These are phyloP conservation scores for Trisateles emortualis DNA, from an alignment of 2,888 invertebrate species.

Conservation along the genomic window DNA sequence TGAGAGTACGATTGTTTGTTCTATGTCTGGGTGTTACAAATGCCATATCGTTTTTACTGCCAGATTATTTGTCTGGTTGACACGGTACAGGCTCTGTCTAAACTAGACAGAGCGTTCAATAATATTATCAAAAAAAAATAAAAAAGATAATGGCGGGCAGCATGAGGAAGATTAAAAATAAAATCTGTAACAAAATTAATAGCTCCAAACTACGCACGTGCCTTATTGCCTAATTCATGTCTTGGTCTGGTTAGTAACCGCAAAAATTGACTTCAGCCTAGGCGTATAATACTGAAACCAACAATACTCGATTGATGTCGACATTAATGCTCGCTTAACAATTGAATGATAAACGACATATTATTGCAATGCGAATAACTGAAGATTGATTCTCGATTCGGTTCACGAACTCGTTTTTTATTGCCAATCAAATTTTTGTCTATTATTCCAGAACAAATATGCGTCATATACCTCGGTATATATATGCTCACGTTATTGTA, in stretches of 20 bases:
- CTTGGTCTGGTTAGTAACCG: constrained; percentile 47
- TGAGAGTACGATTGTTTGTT: too few relatives aligned
- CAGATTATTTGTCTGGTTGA: too few relatives aligned
- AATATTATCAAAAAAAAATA: too few relatives aligned
- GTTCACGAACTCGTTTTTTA: constrained; percentile 64
- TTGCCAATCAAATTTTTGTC: constrained; percentile 56
- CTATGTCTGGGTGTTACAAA: too few relatives aligned
- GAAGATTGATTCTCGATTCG: constrained; percentile 61
- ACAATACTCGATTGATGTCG: constrained; percentile 66
- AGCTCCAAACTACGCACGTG: not conserved
- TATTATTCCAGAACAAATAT: constrained; percentile 37
- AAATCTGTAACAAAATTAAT: not conserved
- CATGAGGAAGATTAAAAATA: not conserved
- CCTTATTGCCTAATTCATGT: constrained; percentile 11
- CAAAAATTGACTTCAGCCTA: constrained; percentile 49
- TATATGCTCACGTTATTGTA: constrained; percentile 22
- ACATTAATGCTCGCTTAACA: constrained; percentile 68
- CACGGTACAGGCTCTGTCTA: too few relatives aligned
- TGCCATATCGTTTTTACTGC: too few relatives aligned
- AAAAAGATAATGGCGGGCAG: not conserved
- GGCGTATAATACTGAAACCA: constrained; percentile 44
- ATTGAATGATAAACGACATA: constrained; percentile 79
- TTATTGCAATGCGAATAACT: constrained; percentile 62
- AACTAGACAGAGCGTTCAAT: too few relatives aligned
- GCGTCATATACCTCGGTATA: constrained; percentile 29